Evolutionary conservation across 1,140 invertebrate species (phyloP).

Genomic region (Gryllus bimaculatus): DNA sequence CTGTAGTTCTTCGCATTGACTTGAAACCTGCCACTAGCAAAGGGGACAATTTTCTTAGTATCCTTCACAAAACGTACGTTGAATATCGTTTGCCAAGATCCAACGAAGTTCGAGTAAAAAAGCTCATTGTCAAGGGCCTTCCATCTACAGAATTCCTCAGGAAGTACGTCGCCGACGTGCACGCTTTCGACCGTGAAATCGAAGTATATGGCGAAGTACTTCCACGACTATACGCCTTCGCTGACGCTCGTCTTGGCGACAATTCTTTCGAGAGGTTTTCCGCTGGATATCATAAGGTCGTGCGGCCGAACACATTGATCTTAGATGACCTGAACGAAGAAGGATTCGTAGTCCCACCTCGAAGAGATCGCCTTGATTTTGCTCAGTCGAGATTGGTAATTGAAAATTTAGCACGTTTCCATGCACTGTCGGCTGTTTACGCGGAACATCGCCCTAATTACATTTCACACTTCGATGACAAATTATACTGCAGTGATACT

Average conservation of each 20-base stretch:
- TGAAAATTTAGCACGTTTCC: background rate
- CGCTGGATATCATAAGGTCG: background rate
- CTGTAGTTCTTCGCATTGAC: background rate
- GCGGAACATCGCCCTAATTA: background rate
- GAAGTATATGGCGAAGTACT: background rate
- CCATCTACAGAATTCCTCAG: background rate
- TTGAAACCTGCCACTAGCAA: slow-evolving; percentile 7
- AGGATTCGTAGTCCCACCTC: background rate
- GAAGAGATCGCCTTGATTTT: background rate
- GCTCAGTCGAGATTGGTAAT: background rate
- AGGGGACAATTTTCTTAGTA: slow-evolving; percentile 20
- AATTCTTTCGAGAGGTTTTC: slow-evolving; percentile 17
- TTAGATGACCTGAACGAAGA: slow-evolving; percentile 29
- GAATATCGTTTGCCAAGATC: background rate
- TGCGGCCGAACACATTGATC: slow-evolving; percentile 34
- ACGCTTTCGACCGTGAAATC: background rate
- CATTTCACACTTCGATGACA: background rate
- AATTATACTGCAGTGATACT: background rate
- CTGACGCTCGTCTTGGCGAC: background rate
- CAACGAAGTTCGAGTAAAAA: background rate
- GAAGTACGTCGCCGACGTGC: background rate
- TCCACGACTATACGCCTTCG: background rate
- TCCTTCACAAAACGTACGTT: slow-evolving; percentile 6
- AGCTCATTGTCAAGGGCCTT: slow-evolving; percentile 9
- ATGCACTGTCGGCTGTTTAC: background rate